phyloP scores from a whole-genome alignment of 2,113 vertebrate species.

The Psephotus haematonotus region DNA sequence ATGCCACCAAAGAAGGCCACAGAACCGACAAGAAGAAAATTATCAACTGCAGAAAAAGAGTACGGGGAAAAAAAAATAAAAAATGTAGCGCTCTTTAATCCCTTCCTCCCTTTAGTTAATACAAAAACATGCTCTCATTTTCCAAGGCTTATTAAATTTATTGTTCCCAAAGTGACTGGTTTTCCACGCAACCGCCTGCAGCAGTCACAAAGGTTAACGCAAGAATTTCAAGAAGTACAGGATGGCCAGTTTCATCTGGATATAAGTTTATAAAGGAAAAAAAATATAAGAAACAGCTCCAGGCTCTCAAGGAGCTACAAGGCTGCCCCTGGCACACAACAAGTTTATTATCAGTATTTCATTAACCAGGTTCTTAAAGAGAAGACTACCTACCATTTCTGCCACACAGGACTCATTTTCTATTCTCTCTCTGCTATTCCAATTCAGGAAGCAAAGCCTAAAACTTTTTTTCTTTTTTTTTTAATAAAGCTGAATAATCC shows the following conservation, averaged over 20 bases:
- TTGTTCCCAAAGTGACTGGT: neutral
- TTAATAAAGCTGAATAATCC: neutral
- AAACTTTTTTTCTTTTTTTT: neutral
- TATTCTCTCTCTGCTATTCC: neutral
- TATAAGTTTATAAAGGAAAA: neutral
- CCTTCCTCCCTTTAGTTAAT: neutral
- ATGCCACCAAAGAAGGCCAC: neutral
- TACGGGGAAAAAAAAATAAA: neutral
- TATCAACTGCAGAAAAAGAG: neutral
- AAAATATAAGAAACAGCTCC: neutral
- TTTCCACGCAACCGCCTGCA: neutral
- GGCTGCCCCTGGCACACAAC: neutral
- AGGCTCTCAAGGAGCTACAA: slow-evolving; percentile 11
- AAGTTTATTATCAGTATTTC: slow-evolving; percentile 27
- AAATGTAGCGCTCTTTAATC: neutral
- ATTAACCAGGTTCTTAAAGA: slow-evolving; percentile 53
- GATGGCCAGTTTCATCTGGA: slow-evolving; percentile 18
- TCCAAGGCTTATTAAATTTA: slow-evolving; percentile 40
- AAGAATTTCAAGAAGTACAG: neutral
- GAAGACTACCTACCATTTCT: neutral
- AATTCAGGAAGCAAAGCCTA: neutral
- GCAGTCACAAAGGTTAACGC: neutral
- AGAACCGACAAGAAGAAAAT: neutral
- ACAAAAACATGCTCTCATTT: neutral
- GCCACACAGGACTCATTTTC: neutral